These are phyloP conservation scores for Tetranychus piercei DNA, from an alignment of 2,888 invertebrate genomes.

Conservation along the genomic window DNA sequence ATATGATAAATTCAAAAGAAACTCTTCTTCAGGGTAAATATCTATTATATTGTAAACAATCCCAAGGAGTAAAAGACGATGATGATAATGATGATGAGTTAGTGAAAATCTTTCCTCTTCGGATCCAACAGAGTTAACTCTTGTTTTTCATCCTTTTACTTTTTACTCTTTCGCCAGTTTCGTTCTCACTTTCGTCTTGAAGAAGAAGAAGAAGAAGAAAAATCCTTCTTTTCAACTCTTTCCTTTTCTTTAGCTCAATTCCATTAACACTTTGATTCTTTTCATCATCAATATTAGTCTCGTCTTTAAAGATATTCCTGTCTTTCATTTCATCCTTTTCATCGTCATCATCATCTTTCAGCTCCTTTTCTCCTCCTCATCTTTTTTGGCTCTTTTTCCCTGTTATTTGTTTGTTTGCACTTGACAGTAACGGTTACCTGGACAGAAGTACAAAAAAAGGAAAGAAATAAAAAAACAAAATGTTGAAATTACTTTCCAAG, in stretches of 20 bases:
- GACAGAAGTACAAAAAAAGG: neutral
- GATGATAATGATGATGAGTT: neutral
- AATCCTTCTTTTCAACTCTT: neutral
- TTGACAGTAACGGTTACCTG: neutral
- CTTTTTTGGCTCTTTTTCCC: neutral
- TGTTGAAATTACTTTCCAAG: neutral
- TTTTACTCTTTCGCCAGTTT: neutral
- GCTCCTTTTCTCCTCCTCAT: neutral
- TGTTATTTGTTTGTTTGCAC: neutral
- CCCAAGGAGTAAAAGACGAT: neutral
- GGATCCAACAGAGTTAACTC: neutral
- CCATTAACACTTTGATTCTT: neutral
- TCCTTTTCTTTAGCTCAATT: neutral
- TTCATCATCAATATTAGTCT: neutral
- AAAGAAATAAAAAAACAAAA: neutral
- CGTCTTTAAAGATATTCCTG: too few relatives aligned
- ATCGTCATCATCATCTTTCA: neutral
- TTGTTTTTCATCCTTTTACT: neutral
- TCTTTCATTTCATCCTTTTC: neutral
- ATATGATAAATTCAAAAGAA: neutral
- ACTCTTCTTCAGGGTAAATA: neutral
- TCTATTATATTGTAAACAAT: neutral
- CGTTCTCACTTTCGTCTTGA: neutral
- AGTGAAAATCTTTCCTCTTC: neutral
- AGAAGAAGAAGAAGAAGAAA: too few relatives aligned